Evolutionary conservation across 53 echinoderm and acorn worm species (phyloP).

Genomic region (Hippasteria phrygiana): DNA sequence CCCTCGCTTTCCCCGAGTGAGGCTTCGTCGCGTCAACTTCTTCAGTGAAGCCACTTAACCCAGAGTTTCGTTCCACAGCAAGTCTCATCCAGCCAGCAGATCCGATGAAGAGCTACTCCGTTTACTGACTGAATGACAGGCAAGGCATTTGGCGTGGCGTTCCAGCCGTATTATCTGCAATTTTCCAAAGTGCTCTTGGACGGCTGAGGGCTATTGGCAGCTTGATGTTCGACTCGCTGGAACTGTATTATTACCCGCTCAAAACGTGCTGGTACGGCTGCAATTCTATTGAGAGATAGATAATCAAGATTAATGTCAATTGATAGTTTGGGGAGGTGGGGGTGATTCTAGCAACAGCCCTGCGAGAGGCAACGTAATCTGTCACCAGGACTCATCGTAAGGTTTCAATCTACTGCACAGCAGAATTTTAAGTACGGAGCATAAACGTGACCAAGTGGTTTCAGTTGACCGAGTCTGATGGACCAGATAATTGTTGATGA

Average conservation of each 20-base stretch:
- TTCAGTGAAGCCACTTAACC: background rate
- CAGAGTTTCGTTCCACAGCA: background rate
- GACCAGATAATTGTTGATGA: too few species aligned
- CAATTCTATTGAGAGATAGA: slow-evolving; percentile 6
- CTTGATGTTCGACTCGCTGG: background rate
- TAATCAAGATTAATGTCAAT: slow-evolving; percentile 24
- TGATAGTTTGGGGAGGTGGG: slow-evolving; percentile 9
- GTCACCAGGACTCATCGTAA: slow-evolving; percentile 18
- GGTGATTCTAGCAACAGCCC: background rate
- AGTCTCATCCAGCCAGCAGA: background rate
- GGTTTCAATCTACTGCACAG: background rate
- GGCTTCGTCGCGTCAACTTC: background rate
- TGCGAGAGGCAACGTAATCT: slow-evolving; percentile 39
- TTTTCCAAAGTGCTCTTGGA: slow-evolving; percentile 5
- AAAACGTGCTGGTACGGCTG: background rate
- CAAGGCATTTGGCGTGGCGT: background rate
- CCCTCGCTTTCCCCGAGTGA: background rate
- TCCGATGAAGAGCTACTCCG: too few species aligned
- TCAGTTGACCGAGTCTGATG: too few species aligned
- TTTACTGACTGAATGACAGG: background rate
- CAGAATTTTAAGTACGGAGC: background rate
- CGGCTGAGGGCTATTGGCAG: background rate
- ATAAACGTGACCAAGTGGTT: background rate
- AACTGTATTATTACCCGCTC: background rate
- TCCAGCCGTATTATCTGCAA: background rate